phyloP scores from a whole-genome alignment of 1,140 invertebrate genomes.

The Oreohelix idahoensis region DNA sequence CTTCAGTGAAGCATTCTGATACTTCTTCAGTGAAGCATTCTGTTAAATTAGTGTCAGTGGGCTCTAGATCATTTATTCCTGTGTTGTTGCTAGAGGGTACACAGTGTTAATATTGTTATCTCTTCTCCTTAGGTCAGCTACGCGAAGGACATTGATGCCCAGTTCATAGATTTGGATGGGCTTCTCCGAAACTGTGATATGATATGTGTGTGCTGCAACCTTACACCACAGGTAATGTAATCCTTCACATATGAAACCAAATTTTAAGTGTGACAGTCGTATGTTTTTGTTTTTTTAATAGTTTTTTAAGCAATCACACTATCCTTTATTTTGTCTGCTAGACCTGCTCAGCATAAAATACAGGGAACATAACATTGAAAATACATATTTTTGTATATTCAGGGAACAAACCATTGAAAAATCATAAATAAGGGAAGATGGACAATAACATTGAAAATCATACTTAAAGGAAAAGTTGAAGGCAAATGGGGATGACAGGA shows the following conservation, averaged over 20 bases:
- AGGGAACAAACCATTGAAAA: too few species aligned
- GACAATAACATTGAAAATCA: too few species aligned
- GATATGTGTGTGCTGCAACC: constrained; percentile 68
- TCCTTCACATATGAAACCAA: too few species aligned
- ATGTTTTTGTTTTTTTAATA: not conserved
- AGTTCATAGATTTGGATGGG: constrained; percentile 77
- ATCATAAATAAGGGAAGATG: too few species aligned
- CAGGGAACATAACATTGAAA: too few species aligned
- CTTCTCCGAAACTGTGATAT: constrained; percentile 66
- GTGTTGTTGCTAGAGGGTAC: not conserved
- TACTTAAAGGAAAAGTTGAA: too few species aligned
- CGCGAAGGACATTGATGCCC: constrained; percentile 78
- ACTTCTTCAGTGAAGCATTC: not conserved
- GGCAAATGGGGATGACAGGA: too few species aligned
- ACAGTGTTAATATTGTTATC: not conserved
- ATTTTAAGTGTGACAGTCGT: not conserved
- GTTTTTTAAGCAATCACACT: too few species aligned
- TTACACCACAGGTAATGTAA: constrained; percentile 52
- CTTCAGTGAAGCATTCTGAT: too few species aligned
- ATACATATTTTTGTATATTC: too few species aligned
- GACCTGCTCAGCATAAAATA: too few species aligned
- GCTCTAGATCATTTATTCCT: not conserved
- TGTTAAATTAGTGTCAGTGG: not conserved
- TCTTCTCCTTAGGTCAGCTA: constrained; percentile 62
- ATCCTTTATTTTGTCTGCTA: too few species aligned